These are phyloP conservation scores for Carduelis carduelis DNA, from an alignment of 2,797 vertebrate genomes.

Conservation along the genomic window DNA sequence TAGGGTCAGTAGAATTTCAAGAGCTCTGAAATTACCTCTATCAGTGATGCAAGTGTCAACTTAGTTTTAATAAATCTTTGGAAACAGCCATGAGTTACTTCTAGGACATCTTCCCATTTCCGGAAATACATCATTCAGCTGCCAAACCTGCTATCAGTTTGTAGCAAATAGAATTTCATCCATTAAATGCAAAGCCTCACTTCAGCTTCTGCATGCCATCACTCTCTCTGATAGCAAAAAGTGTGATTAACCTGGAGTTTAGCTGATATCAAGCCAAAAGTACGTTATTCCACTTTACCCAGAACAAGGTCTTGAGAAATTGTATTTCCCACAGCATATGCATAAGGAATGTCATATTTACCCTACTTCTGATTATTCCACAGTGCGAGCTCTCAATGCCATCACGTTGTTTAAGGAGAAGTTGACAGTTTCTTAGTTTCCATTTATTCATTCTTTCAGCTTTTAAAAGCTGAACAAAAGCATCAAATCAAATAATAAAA, in stretches of 20 bases:
- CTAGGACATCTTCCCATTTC: slow-evolving; percentile 74
- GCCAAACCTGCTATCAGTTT: slow-evolving; percentile 69
- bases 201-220: slow-evolving; percentile 45
- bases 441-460: background rate
- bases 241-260: slow-evolving; percentile 71
- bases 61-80: slow-evolving; percentile 79
- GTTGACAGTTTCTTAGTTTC: background rate
- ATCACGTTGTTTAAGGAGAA: background rate
- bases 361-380: background rate
- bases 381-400: background rate
- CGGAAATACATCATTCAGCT: slow-evolving; percentile 74
- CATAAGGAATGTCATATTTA: slow-evolving; percentile 6
- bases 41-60: slow-evolving; percentile 76
- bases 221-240: slow-evolving; percentile 61
- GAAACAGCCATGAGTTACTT: slow-evolving; percentile 71
- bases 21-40: slow-evolving; percentile 76
- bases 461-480: background rate
- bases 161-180: slow-evolving; percentile 68
- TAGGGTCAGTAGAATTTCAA: slow-evolving; percentile 79
- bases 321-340: slow-evolving; percentile 6
- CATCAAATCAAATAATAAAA: background rate
- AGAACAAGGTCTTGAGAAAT: slow-evolving; percentile 33
- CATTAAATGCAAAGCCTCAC: slow-evolving; percentile 61
- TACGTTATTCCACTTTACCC: slow-evolving; percentile 43
- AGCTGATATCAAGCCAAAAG: slow-evolving; percentile 48